Evolutionary conservation across 2,888 invertebrate species (phyloP).

Genomic region (Oxycera nigricornis): DNA sequence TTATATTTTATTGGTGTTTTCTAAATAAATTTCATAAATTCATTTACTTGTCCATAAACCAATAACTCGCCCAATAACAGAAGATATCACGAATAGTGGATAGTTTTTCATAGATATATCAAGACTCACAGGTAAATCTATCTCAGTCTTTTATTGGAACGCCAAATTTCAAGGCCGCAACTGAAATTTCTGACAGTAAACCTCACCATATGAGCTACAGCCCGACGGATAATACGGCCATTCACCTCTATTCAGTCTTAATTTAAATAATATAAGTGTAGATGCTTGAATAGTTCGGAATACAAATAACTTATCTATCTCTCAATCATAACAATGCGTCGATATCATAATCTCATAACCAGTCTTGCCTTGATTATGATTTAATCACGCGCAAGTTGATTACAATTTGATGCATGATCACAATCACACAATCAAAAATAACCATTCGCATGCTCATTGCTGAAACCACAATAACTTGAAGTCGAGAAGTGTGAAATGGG

Average conservation of each 20-base stretch:
- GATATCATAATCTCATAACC: constrained; percentile 23
- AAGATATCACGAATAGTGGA: too few relatives aligned
- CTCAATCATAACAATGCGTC: constrained; percentile 27
- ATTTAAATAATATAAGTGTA: not conserved
- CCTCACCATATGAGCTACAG: not conserved
- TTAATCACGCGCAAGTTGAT: constrained; percentile 29
- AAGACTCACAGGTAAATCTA: not conserved
- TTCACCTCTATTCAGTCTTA: not conserved
- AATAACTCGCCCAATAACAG: too few relatives aligned
- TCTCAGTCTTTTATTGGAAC: too few relatives aligned
- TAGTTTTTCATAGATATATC: too few relatives aligned
- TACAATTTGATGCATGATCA: constrained; percentile 30
- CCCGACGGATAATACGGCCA: not conserved
- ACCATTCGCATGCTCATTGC: constrained; percentile 15
- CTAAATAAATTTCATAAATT: too few relatives aligned
- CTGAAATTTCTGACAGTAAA: not conserved
- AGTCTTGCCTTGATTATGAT: constrained; percentile 24
- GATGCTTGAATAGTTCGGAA: not conserved
- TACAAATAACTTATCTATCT: constrained; percentile 23
- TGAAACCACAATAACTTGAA: constrained; percentile 8
- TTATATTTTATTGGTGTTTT: too few relatives aligned
- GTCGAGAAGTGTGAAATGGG: not conserved
- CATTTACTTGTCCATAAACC: too few relatives aligned
- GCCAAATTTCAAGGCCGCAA: constrained; percentile 13
- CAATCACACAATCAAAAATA: constrained; percentile 24